Evolutionary conservation across 2,888 invertebrate genomes (phyloP).

Genomic region (Eurytoma adleriae): DNA sequence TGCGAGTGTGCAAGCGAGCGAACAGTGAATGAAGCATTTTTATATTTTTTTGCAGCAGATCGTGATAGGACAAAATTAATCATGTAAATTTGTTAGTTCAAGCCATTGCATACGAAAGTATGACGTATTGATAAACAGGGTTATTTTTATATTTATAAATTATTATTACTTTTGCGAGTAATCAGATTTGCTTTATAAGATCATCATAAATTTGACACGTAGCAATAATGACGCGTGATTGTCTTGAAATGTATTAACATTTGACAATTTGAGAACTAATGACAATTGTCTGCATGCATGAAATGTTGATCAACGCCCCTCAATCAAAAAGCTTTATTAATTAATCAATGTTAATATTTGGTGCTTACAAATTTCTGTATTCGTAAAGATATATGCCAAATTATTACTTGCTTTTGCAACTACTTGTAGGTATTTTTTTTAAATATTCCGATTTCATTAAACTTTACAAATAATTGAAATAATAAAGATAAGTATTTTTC

Average conservation of each 20-base stretch:
- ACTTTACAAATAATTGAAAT: not conserved
- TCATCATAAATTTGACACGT: conserved; percentile 32
- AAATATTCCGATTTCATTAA: not conserved
- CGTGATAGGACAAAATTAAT: conserved; percentile 35
- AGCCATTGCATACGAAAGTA: conserved; percentile 39
- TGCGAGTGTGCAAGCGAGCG: too few relatives aligned
- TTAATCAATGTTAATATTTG: not conserved
- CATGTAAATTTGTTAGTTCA: conserved; percentile 16
- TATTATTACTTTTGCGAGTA: conserved; percentile 50
- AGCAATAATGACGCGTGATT: conserved; percentile 41
- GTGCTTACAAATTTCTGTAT: not conserved
- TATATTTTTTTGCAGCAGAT: conserved; percentile 13
- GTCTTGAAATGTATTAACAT: conserved; percentile 53
- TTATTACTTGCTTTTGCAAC: conserved; percentile 15
- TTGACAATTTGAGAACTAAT: conserved; percentile 36
- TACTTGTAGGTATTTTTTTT: conserved; percentile 3
- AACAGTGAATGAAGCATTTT: conserved; percentile 7
- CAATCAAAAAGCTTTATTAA: too few relatives aligned
- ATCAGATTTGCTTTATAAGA: conserved; percentile 29
- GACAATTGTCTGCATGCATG: conserved; percentile 53
- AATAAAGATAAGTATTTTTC: not conserved
- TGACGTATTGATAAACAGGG: conserved; percentile 59
- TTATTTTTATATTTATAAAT: conserved; percentile 57
- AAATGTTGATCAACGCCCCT: conserved; percentile 51
- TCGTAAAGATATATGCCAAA: not conserved